These are phyloP conservation scores for Phataginus tetradactyla DNA, from an alignment of 2,797 vertebrate genomes.

Conservation along the genomic window DNA sequence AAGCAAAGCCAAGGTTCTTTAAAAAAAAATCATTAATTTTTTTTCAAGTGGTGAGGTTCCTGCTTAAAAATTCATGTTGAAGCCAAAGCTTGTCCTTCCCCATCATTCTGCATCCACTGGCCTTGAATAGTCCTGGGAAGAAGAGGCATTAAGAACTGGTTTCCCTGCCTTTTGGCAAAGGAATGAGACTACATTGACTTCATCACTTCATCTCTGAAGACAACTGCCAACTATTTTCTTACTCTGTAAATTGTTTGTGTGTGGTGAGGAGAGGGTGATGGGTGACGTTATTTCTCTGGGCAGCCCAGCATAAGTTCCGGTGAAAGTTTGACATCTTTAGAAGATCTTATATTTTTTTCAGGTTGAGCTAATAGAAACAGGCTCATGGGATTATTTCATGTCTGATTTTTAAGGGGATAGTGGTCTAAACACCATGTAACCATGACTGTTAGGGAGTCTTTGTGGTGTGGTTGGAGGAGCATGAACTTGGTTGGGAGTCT, in stretches of 20 bases:
- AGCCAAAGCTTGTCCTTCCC: constrained; percentile 38
- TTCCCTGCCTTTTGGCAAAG: constrained; percentile 63
- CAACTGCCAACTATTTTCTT: constrained; percentile 54
- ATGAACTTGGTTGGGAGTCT: not conserved
- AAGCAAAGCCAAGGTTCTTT: constrained; percentile 52
- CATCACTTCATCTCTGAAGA: constrained; percentile 59
- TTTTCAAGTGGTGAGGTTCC: constrained; percentile 50
- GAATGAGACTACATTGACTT: constrained; percentile 42
- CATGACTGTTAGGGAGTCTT: not conserved
- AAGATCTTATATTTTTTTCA: constrained; percentile 25
- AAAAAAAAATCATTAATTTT: not conserved
- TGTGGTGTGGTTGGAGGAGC: not conserved
- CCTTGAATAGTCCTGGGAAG: constrained; percentile 3
- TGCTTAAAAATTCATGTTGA: constrained; percentile 4
- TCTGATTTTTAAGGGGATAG: constrained; percentile 13
- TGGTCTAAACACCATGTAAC: not conserved
- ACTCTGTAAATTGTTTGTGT: constrained; percentile 53
- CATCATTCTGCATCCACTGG: not conserved
- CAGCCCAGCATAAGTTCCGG: constrained; percentile 43
- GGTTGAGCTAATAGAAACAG: constrained; percentile 35
- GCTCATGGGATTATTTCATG: not conserved
- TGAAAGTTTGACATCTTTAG: constrained; percentile 57
- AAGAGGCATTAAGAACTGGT: not conserved
- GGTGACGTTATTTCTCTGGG: constrained; percentile 3
- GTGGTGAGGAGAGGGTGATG: constrained; percentile 33